Base-by-base conservation (phyloP, 1,140 invertebrate species). In the Drusus annulatus region DNA sequence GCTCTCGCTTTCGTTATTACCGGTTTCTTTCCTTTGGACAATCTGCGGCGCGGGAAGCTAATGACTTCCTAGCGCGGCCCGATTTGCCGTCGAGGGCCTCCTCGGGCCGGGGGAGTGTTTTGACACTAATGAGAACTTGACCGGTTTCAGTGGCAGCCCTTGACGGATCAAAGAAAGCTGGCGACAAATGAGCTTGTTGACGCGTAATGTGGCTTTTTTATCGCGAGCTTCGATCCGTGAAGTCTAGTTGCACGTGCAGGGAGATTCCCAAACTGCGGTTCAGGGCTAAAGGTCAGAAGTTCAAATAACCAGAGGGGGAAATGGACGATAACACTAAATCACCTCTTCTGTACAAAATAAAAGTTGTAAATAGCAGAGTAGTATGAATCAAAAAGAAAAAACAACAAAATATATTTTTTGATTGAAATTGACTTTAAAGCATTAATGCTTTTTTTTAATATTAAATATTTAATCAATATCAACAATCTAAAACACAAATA, bases 61-160 rank as follows among this genome's bases (percentile, higher is more conserved):
- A 60, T 60, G 56, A 60, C 56, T 60, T 60, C 56, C 56, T 60
- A 60, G 23, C 56, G 56, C 56, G n/a, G 10, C 56, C 23, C 56
- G 19, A 60, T 60, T 21, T 21, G 19, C 56, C 19, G 23, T 65
- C 62, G 16, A 65, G 62, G 16, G 62, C 21, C 17, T 15, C 23
- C 19, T 45, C 19, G 19, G 19, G 10, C 1, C 0, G 10, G 36
- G 36, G 56, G 56, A 16, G 28, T 31, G 21, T 65, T 65, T 31
- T 65, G 62, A 65, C 62, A 16, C 62, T 65, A 65, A 65, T 65
- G 62, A 65, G 62, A 28, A 65, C 28, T 65, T 31, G 28, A 65
- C 62, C 62, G 21, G 56, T 28, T 65, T 65, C 62, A 19, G 56
- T 60, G 56, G 17, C 17, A 60, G 16, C 62, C 62, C 62, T 31